Evolutionary conservation across 2,888 invertebrate genomes (phyloP), one percentile per base, ranked within the genome.

Genomic region (Piscicola geometra): DNA sequence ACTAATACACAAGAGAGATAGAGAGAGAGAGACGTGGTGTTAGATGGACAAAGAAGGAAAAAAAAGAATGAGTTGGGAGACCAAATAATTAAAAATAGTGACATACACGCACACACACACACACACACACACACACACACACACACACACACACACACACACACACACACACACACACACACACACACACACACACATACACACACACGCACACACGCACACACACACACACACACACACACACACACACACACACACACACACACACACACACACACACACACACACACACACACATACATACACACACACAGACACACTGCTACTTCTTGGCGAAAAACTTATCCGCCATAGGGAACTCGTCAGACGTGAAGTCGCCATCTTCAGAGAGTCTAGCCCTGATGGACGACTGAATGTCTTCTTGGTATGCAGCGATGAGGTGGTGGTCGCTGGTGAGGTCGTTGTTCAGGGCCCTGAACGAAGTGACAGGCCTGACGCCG

Each of bases 341-440:
- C 73, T 82, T 81, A 52, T 85, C 82, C 21, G 83, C 79, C 71
- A 84, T 83, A 0, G 86, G 85, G 77, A 82, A 86, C 78, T 82
- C 81, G 25, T 83, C 83, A 1, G 85, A 81, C 60, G 79, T 81
- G 78, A 82, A 86, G 77, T 86, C 85, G 21, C 81, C 78, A 81
- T 89, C 88, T 67, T 85, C 84, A 52, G 86, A 83, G 28, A 89
- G 82, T 75, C 86, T 85, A 15, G 87, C 83, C 71, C 86, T 85
- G 18, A 89, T 86, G 25, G 86, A 85, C 18, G 85, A 82, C 36
- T 86, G 84, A 33, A 89, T 83, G 79, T 89, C 86, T 77, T 86
- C 87, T 77, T 88, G 86, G 81, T 88, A 89, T 0, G 89, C 88
- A 15, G 85, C 81, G 78, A 88, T 88, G 30, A 89, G 85, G 60